Evolutionary conservation across 2,113 vertebrate genomes (phyloP), one percentile per base, ranked within the genome.

Genomic region (Cebidichthys violaceus): DNA sequence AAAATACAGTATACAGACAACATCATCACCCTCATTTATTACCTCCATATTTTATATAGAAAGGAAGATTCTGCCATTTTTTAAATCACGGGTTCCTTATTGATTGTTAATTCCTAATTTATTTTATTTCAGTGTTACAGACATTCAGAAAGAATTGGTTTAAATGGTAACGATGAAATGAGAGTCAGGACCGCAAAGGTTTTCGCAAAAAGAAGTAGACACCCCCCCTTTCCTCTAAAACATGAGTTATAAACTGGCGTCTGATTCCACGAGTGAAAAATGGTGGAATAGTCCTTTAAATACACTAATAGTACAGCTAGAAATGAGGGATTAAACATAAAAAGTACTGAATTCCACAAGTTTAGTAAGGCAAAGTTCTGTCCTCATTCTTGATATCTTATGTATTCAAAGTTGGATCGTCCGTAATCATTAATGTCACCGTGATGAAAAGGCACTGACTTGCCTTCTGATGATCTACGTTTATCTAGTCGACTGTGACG

Each of bases 301-400:
- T 55, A 45, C 4, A 77, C 31, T n/a, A 65, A 65, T 22, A 75
- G 69, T 69, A 77, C 85, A 89, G 87, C 82, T 86, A 84, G 84
- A 81, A 74, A 87, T 76, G 54, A 88, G 86, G 72, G 33, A 78
- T 62, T 59, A 50, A 50, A 72, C 60, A 69, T 82, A 24, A 85
- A 80, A 90, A 90, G 39, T 50, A 65, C 13, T 84, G 75, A 86
- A 81, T 77, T 90, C 92, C 92, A 94, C 91, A 92, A 90, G 92
- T 89, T 93, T 83, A 85, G 84, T 95, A 95, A 95, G 94, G 95
- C 94, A 94, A 94, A 90, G 84, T 83, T 83, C 45, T 82, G 81
- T 92, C 83, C 87, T 90, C 70, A 70, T 81, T 82, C 66, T 77
- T 73, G 57, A 84, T 86, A 64, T 77, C 33, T 61, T 43, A 29